Evolutionary conservation across 2,797 vertebrate species (phyloP), one percentile per base, ranked within the genome.

Genomic region (Amblyraja radiata): DNA sequence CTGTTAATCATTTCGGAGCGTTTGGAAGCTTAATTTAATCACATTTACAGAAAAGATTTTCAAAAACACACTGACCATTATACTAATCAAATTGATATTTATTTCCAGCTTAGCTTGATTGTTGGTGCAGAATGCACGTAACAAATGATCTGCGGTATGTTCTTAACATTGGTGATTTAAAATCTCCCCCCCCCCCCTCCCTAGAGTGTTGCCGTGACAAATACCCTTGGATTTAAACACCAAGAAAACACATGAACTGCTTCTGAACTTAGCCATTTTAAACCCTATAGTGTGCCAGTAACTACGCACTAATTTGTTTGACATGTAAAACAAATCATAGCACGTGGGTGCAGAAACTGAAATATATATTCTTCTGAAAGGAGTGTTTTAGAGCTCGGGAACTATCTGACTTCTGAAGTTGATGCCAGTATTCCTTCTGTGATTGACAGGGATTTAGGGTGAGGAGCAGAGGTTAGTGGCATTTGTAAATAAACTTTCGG

Each of bases 401-500:
- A 68, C 63, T 68, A 28, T n/a, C 65, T 65, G 84, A 65, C 61
- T 61, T 88, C 61, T 23, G 84, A 14, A 68, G n/a, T 88, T 61
- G 25, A 14, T 61, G 25, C 54, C 54, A 61, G 23, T 28, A 9
- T 18, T 36, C 6, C 88, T 36, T 63, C 18, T 36, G 5, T 88
- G 84, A 88, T 68, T 68, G 84, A 68, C 84, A 68, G 63, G 63
- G 84, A 68, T 88, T 88, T n/a, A 68, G 63, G 61, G 84, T 11
- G 18, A 65, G 28, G 84, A 68, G 84, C 63, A 88, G 84, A 68
- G 84, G 63, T 88, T 68, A 88, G 16, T 65, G 39, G 6, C 23
- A 18, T 88, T 88, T 88, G 84, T 88, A 88, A 88, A 88, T 88
- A 88, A 68, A 32, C 63, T 68, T 32, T 68, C 16, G 36, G 61